Base-by-base conservation (phyloP, 2,113 vertebrate genomes). In the Coptodon rendalli region DNA sequence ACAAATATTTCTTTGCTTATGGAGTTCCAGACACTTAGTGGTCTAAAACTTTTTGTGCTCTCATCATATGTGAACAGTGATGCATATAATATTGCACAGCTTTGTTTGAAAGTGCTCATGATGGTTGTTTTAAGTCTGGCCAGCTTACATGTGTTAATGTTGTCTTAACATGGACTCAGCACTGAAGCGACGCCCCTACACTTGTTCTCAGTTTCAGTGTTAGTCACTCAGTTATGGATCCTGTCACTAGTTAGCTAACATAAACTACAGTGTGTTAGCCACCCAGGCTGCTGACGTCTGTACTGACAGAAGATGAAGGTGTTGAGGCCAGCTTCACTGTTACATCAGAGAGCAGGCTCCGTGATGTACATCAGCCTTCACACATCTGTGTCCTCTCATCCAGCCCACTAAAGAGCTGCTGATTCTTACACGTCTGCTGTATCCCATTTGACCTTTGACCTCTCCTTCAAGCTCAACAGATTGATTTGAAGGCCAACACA, bases 11-110 rank as follows among this genome's bases (percentile, higher is more conserved):
- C 38, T 40, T 40, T 9, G 38, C 9, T 10, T 12, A 43, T 12
- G 5, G 40, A 5, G 11, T 43, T 12, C 1, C 59, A 63, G 9
- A 16, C 59, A 0, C 5, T 63, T 19, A 4, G 57, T 61, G 27
- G 14, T 61, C 57, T 17, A 31, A 16, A 61, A 0, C 57, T 24
- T 54, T n/a, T 54, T 17, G 59, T 63, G 59, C 29, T 36, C 0
- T 63, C 59, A 36, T 43, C 40, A 5, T 12, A 12, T 36, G 16
- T 36, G 59, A 36, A 19, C 59, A 36, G 7, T 11, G 9, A 7
- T n/a, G n/a, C n/a, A n/a, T n/a, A n/a, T n/a, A n/a, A n/a, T n/a
- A n/a, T n/a, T 56, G 53, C 22, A 13, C 22, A 13, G 22, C 22
- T 56, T 24, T 24, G 40, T 12, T 43, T 43, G 10, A 40, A 40